Conservation (phyloP, 2,797 vertebrate genomes). For the Spatula versicolor region DNA sequence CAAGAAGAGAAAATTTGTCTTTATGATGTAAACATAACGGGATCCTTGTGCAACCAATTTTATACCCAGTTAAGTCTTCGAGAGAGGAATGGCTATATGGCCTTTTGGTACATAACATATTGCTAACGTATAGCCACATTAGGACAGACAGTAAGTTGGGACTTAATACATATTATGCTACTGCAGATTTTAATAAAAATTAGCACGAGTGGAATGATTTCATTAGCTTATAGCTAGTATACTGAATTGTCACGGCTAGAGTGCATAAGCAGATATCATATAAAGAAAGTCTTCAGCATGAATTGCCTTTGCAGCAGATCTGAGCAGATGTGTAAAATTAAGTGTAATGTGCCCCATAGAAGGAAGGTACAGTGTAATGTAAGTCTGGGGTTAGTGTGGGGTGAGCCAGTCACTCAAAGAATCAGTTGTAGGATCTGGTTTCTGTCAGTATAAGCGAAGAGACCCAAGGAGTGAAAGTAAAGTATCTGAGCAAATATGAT, state of each 20-base stretch:
- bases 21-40: conserved; percentile 20
- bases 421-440: background rate
- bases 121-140: background rate
- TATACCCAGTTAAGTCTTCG: conserved; percentile 17
- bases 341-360: background rate
- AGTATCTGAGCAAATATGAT: background rate
- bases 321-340: background rate
- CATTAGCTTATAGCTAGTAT: background rate
- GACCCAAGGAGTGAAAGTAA: background rate
- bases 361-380: background rate
- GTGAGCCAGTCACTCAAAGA: background rate
- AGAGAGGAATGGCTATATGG: background rate
- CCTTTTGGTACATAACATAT: conserved; percentile 2
- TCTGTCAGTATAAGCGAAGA: background rate
- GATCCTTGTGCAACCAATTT: conserved; percentile 1
- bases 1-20: background rate
- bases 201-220: background rate
- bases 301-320: background rate
- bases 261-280: background rate
- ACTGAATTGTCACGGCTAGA: conserved; percentile 4
- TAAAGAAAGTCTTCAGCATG: background rate
- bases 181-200: background rate
- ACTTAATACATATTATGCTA: background rate
- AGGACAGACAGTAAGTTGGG: background rate
- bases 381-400: background rate